A percentile compares a stretch with the other conserved stretches of the same genome.
These are phyloP conservation scores for Eulithis testata DNA, from an alignment of 2,888 invertebrate genomes.

Conservation along the genomic window DNA sequence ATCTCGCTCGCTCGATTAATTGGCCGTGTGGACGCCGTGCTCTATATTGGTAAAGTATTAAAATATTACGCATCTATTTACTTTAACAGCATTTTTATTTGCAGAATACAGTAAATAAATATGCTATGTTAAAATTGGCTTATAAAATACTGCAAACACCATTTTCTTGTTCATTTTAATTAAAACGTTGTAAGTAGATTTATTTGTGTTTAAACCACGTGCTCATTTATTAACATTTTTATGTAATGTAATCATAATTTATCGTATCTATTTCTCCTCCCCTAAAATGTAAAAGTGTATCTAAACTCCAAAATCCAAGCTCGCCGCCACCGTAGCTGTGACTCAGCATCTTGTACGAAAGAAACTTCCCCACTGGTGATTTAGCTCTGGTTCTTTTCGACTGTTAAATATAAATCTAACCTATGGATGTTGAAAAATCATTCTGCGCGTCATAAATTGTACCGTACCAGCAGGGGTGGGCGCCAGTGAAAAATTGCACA, in stretches of 20 bases:
- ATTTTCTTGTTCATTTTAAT: too few relatives aligned
- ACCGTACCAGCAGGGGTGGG: slow-evolving; percentile 66
- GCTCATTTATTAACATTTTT: too few relatives aligned
- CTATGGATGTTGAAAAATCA: slow-evolving; percentile 81
- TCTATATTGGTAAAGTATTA: slow-evolving; percentile 43
- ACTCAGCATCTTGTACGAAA: slow-evolving; percentile 56
- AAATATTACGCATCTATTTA: slow-evolving; percentile 37
- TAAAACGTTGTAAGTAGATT: too few relatives aligned
- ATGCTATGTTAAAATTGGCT: not conserved
- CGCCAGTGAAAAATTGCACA: slow-evolving; percentile 79
- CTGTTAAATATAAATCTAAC: slow-evolving; percentile 77
- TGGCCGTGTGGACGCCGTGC: slow-evolving; percentile 57
- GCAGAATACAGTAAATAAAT: not conserved
- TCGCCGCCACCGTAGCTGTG: slow-evolving; percentile 38
- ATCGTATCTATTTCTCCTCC: slow-evolving; percentile 5
- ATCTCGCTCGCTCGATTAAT: slow-evolving; percentile 72
- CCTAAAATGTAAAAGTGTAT: slow-evolving; percentile 13
- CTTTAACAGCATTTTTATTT: not conserved
- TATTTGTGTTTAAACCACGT: too few relatives aligned
- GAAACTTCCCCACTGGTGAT: slow-evolving; percentile 59
- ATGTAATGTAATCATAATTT: slow-evolving; percentile 14
- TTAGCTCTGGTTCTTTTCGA: slow-evolving; percentile 64
- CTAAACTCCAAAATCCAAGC: slow-evolving; percentile 37
- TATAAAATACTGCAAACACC: too few relatives aligned
- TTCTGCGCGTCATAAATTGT: slow-evolving; percentile 79